These are phyloP conservation scores for Pandemis cinnamomeana DNA, from an alignment of 2,888 invertebrate species.

Conservation along the genomic window DNA sequence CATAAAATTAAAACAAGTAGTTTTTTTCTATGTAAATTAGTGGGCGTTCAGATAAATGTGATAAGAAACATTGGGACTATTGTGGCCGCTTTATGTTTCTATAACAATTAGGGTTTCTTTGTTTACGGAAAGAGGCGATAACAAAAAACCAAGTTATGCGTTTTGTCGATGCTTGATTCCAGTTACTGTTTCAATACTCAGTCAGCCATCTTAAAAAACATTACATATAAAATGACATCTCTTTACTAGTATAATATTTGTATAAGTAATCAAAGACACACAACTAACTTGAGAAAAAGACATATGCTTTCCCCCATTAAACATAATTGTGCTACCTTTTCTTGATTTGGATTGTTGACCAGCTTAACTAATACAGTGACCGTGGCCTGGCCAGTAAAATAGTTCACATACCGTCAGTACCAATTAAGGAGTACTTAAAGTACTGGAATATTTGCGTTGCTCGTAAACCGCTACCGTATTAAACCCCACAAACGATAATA, in stretches of 20 bases:
- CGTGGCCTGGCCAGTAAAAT: conserved; percentile 17
- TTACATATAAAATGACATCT: too few relatives aligned
- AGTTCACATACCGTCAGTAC: conserved; percentile 19
- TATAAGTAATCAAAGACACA: too few relatives aligned
- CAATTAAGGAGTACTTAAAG: conserved; percentile 28
- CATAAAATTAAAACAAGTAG: conserved; percentile 20
- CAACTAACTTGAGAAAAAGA: too few relatives aligned
- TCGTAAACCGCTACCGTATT: conserved; percentile 5
- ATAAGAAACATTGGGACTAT: conserved; percentile 22
- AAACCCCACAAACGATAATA: neutral
- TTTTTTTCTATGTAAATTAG: conserved; percentile 36
- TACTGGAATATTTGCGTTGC: conserved; percentile 14
- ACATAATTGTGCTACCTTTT: neutral
- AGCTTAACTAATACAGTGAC: neutral
- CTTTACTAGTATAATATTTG: too few relatives aligned
- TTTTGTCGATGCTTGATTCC: neutral
- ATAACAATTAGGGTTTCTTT: conserved; percentile 10
- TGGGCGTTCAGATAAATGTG: conserved; percentile 24
- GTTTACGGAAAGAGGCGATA: neutral
- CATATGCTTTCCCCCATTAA: neutral
- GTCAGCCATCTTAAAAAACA: too few relatives aligned
- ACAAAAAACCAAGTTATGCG: neutral
- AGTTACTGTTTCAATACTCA: neutral
- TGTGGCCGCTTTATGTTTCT: neutral
- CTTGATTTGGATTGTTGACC: neutral